phyloP scores from a whole-genome alignment of 2,113 vertebrate genomes.

The Lycaon pictus region DNA sequence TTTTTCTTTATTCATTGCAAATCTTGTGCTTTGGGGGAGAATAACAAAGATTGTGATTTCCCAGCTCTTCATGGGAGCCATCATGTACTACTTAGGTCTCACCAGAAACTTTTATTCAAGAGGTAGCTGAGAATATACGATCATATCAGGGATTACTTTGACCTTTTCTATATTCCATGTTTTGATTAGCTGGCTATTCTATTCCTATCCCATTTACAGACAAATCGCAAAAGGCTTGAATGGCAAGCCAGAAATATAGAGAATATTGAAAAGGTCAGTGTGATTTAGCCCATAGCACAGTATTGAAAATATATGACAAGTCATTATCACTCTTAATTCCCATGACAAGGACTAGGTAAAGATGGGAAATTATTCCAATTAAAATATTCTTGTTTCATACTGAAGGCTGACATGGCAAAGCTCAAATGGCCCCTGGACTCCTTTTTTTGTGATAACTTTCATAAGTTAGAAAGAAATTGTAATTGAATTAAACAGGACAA shows the following conservation, averaged over 20 bases:
- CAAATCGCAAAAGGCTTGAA: conserved; percentile 71
- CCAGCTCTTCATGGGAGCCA: not conserved
- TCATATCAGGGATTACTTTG: conserved; percentile 65
- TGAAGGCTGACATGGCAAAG: conserved; percentile 57
- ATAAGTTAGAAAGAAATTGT: conserved; percentile 63
- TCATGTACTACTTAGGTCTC: conserved; percentile 51
- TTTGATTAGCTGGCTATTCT: conserved; percentile 78
- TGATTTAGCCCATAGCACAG: conserved; percentile 79
- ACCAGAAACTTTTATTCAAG: conserved; percentile 47
- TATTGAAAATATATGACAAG: conserved; percentile 73
- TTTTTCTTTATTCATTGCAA: not conserved
- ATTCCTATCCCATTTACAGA: conserved; percentile 72
- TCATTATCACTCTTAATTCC: conserved; percentile 79
- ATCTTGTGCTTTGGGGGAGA: not conserved
- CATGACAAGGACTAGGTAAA: conserved; percentile 66
- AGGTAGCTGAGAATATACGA: conserved; percentile 64
- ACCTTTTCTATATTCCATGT: conserved; percentile 84
- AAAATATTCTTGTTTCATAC: conserved; percentile 76
- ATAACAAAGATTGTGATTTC: conserved; percentile 57
- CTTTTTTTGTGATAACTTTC: conserved; percentile 70
- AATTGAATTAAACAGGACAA: conserved; percentile 76
- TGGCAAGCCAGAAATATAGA: conserved; percentile 73
- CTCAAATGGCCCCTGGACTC: conserved; percentile 69
- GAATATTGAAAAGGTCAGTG: conserved; percentile 86
- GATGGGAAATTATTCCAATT: conserved; percentile 80